Evolutionary conservation across 2,113 vertebrate species (phyloP), one percentile per base, ranked within the genome.

Genomic region (Kryptolebias marmoratus): DNA sequence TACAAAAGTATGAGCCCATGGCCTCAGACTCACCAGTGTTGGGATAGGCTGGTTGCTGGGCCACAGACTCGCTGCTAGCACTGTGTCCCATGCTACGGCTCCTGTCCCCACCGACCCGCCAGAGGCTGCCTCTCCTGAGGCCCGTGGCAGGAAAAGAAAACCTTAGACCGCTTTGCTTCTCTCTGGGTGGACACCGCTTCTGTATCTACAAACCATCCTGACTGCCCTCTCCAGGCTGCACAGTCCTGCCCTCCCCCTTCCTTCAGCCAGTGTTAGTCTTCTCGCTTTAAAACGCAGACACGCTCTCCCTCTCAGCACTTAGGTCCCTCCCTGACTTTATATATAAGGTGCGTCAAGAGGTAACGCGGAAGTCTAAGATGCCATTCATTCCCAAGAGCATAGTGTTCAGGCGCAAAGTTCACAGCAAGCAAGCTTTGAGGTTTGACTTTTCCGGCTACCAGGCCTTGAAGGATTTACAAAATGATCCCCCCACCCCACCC

Each of bases 321-420:
- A 65, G 50, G 85, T 87, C 91, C 94, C 93, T 80, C 83, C 94
- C 94, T 87, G 91, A 78, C 85, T 95, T 93, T 89, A 94, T 71
- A 90, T 94, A 91, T 88, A 87, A 86, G 91, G 83, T 93, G 89
- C 54, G 45, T 59, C 59, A 72, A 83, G 82, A 82, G 83, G 89
- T 79, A 90, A 90, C 84, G 92, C 84, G 81, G 90, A 92, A 77
- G 91, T 87, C 88, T 84, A 67, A 65, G 80, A 94, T 93, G 91
- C 95, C 95, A 92, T 93, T 95, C 96, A 96, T 97, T 96, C 96
- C 94, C 86, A 54, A 93, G 89, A 64, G 82, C 31, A 77, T 84
- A 93, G 93, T 89, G 92, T 89, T 92, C 80, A 54, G 86, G 94
- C 93, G 85, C 74, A 88, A 91, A 93, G 94, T 93, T 95, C 83